Evolutionary conservation across 2,113 vertebrate species (phyloP).

Genomic region (Alligator sinensis): DNA sequence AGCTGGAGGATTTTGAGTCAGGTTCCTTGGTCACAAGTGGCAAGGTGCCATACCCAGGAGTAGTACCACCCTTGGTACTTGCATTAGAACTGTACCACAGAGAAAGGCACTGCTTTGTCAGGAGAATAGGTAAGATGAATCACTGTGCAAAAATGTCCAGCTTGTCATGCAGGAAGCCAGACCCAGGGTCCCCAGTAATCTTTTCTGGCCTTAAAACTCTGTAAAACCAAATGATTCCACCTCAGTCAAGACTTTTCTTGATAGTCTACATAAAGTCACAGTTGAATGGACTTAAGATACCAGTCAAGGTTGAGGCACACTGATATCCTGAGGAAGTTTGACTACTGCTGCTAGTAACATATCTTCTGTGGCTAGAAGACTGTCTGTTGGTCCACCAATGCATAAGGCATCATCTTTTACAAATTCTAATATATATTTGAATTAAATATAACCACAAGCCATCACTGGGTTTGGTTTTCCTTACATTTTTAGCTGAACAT

Average conservation of each 20-base stretch:
- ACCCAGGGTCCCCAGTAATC: neutral
- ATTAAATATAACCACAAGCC: neutral
- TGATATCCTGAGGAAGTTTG: neutral
- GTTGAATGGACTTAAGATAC: neutral
- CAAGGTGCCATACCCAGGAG: too few species aligned
- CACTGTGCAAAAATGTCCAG: neutral
- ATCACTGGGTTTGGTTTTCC: slow-evolving; percentile 38
- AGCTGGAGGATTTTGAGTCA: neutral
- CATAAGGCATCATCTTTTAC: neutral
- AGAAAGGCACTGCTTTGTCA: neutral
- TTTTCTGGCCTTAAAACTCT: neutral
- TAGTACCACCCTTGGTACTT: too few species aligned
- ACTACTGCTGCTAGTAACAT: neutral
- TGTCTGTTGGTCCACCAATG: neutral
- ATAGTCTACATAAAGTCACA: neutral
- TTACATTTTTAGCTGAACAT: slow-evolving; percentile 78
- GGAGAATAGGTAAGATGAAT: neutral
- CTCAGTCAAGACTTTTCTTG: neutral
- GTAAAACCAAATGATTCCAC: neutral
- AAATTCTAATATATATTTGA: neutral
- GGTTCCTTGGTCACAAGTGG: neutral
- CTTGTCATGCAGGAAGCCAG: neutral
- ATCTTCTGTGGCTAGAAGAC: neutral
- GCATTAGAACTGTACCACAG: neutral
- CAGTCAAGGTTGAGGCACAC: neutral